phyloP scores from a whole-genome alignment of 92 coral and sea anemone species.

The Epizoanthus scotinus region DNA sequence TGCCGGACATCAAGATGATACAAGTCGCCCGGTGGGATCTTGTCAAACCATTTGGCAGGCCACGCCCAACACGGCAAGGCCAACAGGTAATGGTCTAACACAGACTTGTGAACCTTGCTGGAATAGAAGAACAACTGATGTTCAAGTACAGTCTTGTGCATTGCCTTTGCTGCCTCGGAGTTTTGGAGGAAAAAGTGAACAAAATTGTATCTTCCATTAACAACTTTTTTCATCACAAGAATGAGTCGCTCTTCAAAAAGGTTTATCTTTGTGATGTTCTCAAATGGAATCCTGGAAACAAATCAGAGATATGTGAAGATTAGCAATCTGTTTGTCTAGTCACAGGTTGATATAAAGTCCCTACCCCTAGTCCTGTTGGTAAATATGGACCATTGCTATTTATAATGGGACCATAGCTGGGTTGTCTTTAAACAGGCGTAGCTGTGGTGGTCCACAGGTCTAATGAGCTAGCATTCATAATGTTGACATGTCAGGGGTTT shows the following conservation, averaged over 20 bases:
- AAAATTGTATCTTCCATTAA: conserved; percentile 77
- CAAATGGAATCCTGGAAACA: conserved; percentile 78
- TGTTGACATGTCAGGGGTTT: too few species aligned
- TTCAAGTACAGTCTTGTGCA: conserved; percentile 97
- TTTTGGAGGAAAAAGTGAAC: conserved; percentile 92
- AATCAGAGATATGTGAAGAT: background rate
- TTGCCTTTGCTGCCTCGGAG: conserved; percentile 93
- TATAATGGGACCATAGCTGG: too few species aligned
- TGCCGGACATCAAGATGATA: conserved; percentile 92
- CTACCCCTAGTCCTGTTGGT: too few species aligned
- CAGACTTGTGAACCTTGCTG: conserved; percentile 91
- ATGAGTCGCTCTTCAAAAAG: conserved; percentile 97
- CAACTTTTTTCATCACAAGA: conserved; percentile 78
- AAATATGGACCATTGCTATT: too few species aligned
- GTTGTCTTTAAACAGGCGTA: too few species aligned
- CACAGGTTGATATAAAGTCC: too few species aligned
- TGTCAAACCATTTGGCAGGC: conserved; percentile 97
- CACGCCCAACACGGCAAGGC: conserved; percentile 99
- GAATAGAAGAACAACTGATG: conserved; percentile 96
- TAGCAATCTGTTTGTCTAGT: background rate
- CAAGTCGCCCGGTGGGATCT: conserved; percentile 80
- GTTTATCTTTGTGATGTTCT: conserved; percentile 90
- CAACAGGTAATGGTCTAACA: conserved; percentile 86
- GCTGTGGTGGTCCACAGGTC: too few species aligned
- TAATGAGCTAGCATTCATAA: too few species aligned